Percentiles rank a stretch among this genome's conserved stretches.
Conservation (phyloP, 2,888 invertebrate species). For the Melanargia galathea region DNA sequence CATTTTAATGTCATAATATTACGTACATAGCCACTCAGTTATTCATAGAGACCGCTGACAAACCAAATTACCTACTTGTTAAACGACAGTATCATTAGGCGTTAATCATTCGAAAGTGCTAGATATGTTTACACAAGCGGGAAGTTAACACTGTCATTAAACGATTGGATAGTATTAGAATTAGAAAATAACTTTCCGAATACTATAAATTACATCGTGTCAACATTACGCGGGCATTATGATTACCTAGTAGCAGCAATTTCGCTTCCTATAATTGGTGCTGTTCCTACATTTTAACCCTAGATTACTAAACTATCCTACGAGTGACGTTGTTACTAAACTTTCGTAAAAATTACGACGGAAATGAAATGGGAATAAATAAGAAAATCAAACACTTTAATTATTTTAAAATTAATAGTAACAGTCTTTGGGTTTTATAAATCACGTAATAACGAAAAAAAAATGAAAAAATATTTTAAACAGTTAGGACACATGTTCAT, state of each 20-base stretch:
- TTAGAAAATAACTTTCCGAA: constrained; percentile 34
- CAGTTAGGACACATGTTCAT: too few species aligned
- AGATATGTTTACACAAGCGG: constrained; percentile 37
- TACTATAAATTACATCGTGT: constrained; percentile 35
- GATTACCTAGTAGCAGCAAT: constrained; percentile 26
- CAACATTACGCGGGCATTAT: constrained; percentile 30
- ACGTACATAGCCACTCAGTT: background rate
- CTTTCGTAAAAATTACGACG: too few species aligned
- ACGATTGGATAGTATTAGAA: constrained; percentile 20
- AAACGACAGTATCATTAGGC: constrained; percentile 32
- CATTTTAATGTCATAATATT: background rate
- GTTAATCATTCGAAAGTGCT: constrained; percentile 40
- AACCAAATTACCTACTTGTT: constrained; percentile 29
- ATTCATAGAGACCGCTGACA: constrained; percentile 25
- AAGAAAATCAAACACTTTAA: too few species aligned
- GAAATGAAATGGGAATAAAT: too few species aligned
- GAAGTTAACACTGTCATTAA: constrained; percentile 37
- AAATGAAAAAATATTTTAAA: too few species aligned
- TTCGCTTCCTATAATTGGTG: constrained; percentile 24
- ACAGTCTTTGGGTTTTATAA: too few species aligned
- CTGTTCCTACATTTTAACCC: background rate
- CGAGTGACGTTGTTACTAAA: too few species aligned
- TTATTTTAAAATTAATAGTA: too few species aligned
- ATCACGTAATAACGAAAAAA: too few species aligned
- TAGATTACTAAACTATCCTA: too few species aligned